Conservation (phyloP, 2,888 invertebrate genomes). For the Teleiodes luculella region DNA sequence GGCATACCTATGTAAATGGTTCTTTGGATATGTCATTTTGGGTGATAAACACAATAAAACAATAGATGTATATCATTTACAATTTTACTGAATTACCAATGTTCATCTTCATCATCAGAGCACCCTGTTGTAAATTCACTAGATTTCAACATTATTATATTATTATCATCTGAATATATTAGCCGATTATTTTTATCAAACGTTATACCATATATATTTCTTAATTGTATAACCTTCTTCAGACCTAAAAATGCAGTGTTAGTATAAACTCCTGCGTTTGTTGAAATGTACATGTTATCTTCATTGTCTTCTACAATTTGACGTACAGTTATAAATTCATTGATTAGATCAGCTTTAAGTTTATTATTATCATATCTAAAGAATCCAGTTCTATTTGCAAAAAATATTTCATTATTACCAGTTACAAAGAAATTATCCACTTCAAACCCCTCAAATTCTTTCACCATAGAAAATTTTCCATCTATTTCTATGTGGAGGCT, state of each 20-base stretch:
- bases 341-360: slow-evolving; percentile 30
- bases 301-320: slow-evolving; percentile 56
- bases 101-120: slow-evolving; percentile 22
- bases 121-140: slow-evolving; percentile 36
- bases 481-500: slow-evolving; percentile 48
- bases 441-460: slow-evolving; percentile 52
- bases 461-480: slow-evolving; percentile 46
- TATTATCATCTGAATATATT: slow-evolving; percentile 49
- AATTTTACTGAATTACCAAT: slow-evolving; percentile 33
- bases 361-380: slow-evolving; percentile 42
- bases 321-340: slow-evolving; percentile 44
- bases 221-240: slow-evolving; percentile 41
- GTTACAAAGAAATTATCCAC: slow-evolving; percentile 50
- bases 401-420: slow-evolving; percentile 39
- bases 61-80: not conserved
- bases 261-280: slow-evolving; percentile 46
- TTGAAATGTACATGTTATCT: slow-evolving; percentile 46
- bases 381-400: slow-evolving; percentile 51
- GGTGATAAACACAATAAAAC: no score
- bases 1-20: no score
- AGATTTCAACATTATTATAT: slow-evolving; percentile 40
- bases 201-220: slow-evolving; percentile 45
- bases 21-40: no score
- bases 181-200: slow-evolving; percentile 57
- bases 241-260: slow-evolving; percentile 29